These are phyloP conservation scores for Pristiophorus japonicus DNA, from an alignment of 2,113 vertebrate species.

Conservation along the genomic window DNA sequence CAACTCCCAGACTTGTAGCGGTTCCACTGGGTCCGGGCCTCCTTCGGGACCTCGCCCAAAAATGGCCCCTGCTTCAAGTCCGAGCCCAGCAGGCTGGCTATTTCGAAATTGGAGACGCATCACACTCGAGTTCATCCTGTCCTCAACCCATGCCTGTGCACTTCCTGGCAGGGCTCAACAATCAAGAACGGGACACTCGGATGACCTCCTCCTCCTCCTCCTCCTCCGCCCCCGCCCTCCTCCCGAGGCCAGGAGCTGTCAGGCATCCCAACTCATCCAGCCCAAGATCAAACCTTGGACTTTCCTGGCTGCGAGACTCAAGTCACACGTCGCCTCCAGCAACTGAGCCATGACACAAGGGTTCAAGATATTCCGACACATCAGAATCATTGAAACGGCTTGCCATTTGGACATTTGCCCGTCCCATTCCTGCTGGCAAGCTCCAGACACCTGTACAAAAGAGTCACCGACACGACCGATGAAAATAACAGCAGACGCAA, in stretches of 20 bases:
- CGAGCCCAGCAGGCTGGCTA: not conserved
- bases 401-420: not conserved
- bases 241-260: not conserved
- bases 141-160: not conserved
- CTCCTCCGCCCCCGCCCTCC: too few relatives aligned
- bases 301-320: not conserved
- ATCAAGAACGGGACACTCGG: not conserved
- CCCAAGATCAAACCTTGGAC: not conserved
- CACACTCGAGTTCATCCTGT: not conserved
- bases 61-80: not conserved
- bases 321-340: not conserved
- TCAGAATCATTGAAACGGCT: not conserved
- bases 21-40: not conserved
- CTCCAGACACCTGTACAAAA: not conserved
- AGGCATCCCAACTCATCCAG: not conserved
- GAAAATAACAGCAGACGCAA: conserved; percentile 44
- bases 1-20: not conserved
- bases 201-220: too few relatives aligned
- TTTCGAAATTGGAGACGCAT: not conserved
- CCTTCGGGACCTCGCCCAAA: not conserved
- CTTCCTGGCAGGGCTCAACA: not conserved
- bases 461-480: not conserved
- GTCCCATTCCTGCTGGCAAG: not conserved
- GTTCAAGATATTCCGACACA: not conserved
- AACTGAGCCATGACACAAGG: not conserved